Conservation (phyloP, 2,888 invertebrate genomes). For the Macaria notata region DNA sequence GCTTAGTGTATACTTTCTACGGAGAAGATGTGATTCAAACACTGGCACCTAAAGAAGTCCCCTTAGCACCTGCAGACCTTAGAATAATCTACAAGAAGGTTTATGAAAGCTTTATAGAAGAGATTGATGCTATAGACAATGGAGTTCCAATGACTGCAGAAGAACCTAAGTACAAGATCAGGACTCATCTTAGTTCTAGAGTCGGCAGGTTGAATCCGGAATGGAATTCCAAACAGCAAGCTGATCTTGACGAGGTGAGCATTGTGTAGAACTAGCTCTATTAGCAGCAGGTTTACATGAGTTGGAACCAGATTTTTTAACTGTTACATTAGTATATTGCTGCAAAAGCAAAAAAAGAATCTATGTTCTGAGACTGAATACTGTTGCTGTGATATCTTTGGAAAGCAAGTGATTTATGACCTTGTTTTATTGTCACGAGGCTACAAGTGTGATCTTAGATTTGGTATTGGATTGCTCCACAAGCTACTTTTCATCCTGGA, state of each 20-base stretch:
- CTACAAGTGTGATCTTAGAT: no score
- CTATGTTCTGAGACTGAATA: no score
- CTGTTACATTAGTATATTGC: no score
- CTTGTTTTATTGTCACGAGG: no score
- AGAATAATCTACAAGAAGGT: slow-evolving; percentile 85
- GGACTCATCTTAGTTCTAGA: slow-evolving; percentile 89
- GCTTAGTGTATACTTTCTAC: slow-evolving; percentile 94
- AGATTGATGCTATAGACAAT: slow-evolving; percentile 98
- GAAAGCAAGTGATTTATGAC: no score
- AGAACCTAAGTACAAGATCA: slow-evolving; percentile 89
- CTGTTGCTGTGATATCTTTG: no score
- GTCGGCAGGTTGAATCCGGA: slow-evolving; percentile 90
- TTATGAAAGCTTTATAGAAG: slow-evolving; percentile 94
- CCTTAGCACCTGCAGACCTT: slow-evolving; percentile 73
- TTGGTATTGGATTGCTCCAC: no score
- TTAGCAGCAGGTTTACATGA: no score
- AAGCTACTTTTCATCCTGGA: no score
- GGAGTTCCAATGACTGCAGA: slow-evolving; percentile 92
- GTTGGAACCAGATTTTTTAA: no score
- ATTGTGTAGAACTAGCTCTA: neutral
- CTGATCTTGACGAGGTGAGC: slow-evolving; percentile 68
- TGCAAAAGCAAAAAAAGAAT: no score
- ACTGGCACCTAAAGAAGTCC: slow-evolving; percentile 68
- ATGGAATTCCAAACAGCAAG: slow-evolving; percentile 87
- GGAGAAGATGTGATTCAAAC: slow-evolving; percentile 89